Evolutionary conservation across 2,888 invertebrate genomes (phyloP).

Genomic region (Napeogenes inachia): DNA sequence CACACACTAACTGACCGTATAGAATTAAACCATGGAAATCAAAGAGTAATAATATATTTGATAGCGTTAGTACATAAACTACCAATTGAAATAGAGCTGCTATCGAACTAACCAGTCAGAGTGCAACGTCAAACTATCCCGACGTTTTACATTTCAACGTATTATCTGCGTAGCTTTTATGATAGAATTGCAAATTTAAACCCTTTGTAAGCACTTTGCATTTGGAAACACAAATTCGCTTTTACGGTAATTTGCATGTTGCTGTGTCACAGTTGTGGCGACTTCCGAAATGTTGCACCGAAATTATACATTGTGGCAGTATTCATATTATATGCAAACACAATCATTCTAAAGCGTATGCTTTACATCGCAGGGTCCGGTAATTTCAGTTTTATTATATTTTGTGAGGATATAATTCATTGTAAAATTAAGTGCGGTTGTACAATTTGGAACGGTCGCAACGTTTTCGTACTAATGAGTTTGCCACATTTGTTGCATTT

Average conservation of each 20-base stretch:
- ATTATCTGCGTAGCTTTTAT: slow-evolving; percentile 69
- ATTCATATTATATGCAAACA: slow-evolving; percentile 39
- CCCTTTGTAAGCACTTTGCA: slow-evolving; percentile 73
- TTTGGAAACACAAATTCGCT: slow-evolving; percentile 75
- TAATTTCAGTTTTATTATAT: slow-evolving; percentile 14
- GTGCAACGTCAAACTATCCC: slow-evolving; percentile 48
- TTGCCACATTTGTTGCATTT: slow-evolving; percentile 6
- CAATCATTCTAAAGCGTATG: slow-evolving; percentile 29
- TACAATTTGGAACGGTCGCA: background rate
- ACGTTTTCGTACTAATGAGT: slow-evolving; percentile 6
- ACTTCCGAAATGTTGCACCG: slow-evolving; percentile 56
- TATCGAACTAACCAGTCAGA: slow-evolving; percentile 27
- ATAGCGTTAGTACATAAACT: slow-evolving; percentile 16
- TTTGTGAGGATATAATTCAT: slow-evolving; percentile 4
- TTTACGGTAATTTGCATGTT: slow-evolving; percentile 74
- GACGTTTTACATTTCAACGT: slow-evolving; percentile 63
- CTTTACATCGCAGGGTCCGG: slow-evolving; percentile 16
- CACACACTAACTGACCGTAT: background rate
- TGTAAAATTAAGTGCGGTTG: slow-evolving; percentile 6
- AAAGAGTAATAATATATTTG: background rate
- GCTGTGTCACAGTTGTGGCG: slow-evolving; percentile 59
- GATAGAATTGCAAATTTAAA: slow-evolving; percentile 77
- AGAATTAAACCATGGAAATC: background rate
- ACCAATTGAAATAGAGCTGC: slow-evolving; percentile 16
- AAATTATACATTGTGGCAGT: slow-evolving; percentile 36